These are phyloP conservation scores for Mycteria americana DNA, from an alignment of 2,797 vertebrate species.

Conservation along the genomic window DNA sequence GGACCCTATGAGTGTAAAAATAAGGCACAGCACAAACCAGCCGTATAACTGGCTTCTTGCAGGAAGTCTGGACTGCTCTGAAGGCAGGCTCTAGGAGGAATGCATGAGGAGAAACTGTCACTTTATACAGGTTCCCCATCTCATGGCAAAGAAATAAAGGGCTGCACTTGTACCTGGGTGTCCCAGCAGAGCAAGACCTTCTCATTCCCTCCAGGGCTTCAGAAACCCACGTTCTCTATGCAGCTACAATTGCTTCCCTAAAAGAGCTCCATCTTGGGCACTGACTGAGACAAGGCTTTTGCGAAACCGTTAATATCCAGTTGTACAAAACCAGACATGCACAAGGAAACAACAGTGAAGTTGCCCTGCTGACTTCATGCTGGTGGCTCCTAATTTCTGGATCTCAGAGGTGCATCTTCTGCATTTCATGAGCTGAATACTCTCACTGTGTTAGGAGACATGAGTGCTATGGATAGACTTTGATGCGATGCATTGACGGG, in stretches of 20 bases:
- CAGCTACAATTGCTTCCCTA: not conserved
- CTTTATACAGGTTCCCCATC: not conserved
- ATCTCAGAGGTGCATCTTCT: not conserved
- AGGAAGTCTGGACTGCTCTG: not conserved
- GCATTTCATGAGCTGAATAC: not conserved
- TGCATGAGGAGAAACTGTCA: not conserved
- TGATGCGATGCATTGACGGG: accelerated
- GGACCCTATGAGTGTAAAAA: not conserved
- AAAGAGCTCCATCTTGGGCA: not conserved
- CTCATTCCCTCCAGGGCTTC: not conserved
- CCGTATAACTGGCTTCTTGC: not conserved
- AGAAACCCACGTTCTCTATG: not conserved
- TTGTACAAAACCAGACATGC: accelerated
- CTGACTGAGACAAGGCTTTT: not conserved
- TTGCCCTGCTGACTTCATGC: not conserved
- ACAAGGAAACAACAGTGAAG: not conserved
- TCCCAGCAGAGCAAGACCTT: not conserved
- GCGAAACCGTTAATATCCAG: not conserved
- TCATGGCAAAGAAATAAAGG: not conserved
- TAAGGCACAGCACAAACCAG: not conserved
- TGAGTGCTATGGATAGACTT: not conserved
- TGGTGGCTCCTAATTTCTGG: not conserved
- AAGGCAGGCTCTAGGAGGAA: not conserved
- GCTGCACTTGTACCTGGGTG: not conserved
- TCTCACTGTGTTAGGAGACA: not conserved